Percentiles rank a stretch among this genome's conserved stretches.
These are phyloP conservation scores for Oscheius sp. DNA, from an alignment of 2,888 invertebrate genomes.

Conservation along the genomic window DNA sequence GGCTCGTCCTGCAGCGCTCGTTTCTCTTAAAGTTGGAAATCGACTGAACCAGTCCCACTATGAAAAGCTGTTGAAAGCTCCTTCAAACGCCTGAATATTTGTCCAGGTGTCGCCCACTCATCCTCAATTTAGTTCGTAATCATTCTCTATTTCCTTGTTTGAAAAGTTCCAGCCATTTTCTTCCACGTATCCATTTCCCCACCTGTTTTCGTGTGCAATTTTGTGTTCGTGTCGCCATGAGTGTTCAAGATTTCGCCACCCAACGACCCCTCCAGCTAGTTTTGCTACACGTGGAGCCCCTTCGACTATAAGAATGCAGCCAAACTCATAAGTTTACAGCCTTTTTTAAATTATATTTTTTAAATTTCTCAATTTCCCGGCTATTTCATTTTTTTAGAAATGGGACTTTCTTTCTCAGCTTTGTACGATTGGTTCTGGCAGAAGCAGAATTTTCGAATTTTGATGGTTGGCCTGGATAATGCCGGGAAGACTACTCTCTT, in stretches of 20 bases:
- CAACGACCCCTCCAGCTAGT: conserved; percentile 10
- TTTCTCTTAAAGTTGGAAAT: too few relatives aligned
- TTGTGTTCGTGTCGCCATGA: conserved; percentile 10
- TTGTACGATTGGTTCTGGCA: conserved; percentile 3
- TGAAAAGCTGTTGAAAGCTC: too few relatives aligned
- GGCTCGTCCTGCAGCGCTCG: too few relatives aligned
- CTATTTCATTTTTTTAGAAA: neutral
- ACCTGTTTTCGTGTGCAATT: too few relatives aligned
- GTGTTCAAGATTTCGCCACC: conserved; percentile 21
- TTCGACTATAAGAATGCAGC: conserved; percentile 6
- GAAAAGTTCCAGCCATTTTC: too few relatives aligned
- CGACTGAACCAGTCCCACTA: too few relatives aligned
- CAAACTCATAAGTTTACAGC: too few relatives aligned
- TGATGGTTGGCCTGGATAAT: conserved; percentile 35
- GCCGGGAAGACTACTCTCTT: conserved; percentile 31
- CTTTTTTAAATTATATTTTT: neutral
- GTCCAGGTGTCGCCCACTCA: too few relatives aligned
- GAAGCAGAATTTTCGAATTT: conserved; percentile 3
- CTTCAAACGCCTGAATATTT: too few relatives aligned
- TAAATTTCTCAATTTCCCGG: neutral
- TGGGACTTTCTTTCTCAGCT: conserved; percentile 27
- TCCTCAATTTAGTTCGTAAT: too few relatives aligned
- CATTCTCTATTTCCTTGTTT: too few relatives aligned
- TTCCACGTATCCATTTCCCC: too few relatives aligned
- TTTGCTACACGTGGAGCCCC: conserved; percentile 25